Evolutionary conservation across 2,888 invertebrate species (phyloP).

Genomic region (Phyto melanocephala): DNA sequence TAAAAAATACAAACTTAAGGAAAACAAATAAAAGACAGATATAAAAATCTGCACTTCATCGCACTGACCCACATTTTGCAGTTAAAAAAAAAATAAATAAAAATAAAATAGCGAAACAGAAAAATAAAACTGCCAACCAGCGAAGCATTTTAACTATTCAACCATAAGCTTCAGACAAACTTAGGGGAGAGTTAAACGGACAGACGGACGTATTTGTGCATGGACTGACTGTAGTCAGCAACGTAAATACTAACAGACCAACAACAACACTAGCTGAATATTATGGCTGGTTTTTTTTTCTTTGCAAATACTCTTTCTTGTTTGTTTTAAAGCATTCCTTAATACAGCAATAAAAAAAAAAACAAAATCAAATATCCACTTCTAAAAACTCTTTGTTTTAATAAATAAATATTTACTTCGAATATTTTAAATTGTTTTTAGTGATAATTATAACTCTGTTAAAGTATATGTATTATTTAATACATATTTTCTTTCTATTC

Average conservation of each 20-base stretch:
- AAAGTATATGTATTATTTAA: not conserved
- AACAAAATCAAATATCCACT: not conserved
- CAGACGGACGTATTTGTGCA: not conserved
- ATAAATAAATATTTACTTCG: slow-evolving; percentile 38
- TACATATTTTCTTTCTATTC: not conserved
- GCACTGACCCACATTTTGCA: slow-evolving; percentile 72
- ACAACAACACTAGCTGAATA: not conserved
- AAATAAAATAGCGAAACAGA: not conserved
- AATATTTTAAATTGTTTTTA: slow-evolving; percentile 39
- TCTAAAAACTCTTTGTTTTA: slow-evolving; percentile 40
- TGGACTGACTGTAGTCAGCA: not conserved
- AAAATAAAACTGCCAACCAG: slow-evolving; percentile 39
- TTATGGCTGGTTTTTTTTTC: not conserved
- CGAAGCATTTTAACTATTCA: slow-evolving; percentile 53
- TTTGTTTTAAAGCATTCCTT: slow-evolving; percentile 16
- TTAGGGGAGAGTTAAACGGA: not conserved
- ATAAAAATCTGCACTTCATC: slow-evolving; percentile 74
- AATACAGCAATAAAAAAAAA: slow-evolving; percentile 19
- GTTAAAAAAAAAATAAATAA: not conserved
- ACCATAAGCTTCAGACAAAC: slow-evolving; percentile 28
- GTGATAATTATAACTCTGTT: slow-evolving; percentile 44
- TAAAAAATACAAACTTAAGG: slow-evolving; percentile 19
- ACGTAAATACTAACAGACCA: not conserved
- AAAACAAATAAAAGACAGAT: slow-evolving; percentile 47
- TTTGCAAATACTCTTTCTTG: not conserved